Conservation (phyloP, 2,888 invertebrate species). For the Mesorhabditis spiculigera region DNA sequence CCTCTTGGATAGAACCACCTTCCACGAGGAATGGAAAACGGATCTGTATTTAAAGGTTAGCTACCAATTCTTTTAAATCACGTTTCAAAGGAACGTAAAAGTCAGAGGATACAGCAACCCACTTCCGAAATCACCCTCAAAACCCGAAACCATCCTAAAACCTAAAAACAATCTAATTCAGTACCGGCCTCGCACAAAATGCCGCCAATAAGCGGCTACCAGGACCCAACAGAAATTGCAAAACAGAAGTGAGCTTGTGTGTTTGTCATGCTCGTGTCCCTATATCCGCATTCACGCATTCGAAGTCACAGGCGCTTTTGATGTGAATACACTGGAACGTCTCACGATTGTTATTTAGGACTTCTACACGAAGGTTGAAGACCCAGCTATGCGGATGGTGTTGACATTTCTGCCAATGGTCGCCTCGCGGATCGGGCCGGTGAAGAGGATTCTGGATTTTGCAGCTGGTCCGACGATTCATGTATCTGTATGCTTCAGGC, state of each 20-base stretch:
- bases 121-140: not conserved
- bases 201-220: too few relatives aligned
- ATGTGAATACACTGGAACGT: too few relatives aligned
- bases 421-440: conserved; percentile 39
- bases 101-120: not conserved
- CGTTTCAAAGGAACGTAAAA: not conserved
- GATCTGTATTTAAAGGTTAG: conserved; percentile 38
- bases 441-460: conserved; percentile 31
- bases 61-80: too few relatives aligned
- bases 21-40: conserved; percentile 45
- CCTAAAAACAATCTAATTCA: too few relatives aligned
- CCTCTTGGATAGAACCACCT: conserved; percentile 39
- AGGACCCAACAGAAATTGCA: too few relatives aligned
- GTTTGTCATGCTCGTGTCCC: too few relatives aligned
- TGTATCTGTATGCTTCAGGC: conserved; percentile 48
- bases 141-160: too few relatives aligned
- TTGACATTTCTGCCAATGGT: conserved; percentile 52
- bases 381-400: conserved; percentile 56
- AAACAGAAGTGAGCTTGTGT: too few relatives aligned
- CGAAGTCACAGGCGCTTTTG: too few relatives aligned
- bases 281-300: too few relatives aligned
- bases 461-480: conserved; percentile 55
- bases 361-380: conserved; percentile 51
- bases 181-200: too few relatives aligned
- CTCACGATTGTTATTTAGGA: conserved; percentile 45